Conservation (phyloP, 2,113 vertebrate genomes). For the Dipodomys stephensi region DNA sequence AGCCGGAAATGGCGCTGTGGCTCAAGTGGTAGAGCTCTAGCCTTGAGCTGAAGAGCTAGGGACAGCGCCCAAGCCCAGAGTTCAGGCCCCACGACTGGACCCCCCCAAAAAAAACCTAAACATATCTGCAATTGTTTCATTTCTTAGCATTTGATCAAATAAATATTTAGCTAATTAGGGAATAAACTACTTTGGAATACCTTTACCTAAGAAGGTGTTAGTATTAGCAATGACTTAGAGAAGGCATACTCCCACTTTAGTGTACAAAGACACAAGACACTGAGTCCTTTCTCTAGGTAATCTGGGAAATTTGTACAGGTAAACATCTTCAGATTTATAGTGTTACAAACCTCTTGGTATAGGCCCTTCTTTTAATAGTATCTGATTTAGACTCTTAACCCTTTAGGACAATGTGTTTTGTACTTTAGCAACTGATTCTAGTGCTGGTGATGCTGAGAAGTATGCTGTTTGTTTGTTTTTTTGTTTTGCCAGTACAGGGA, state of each 20-base stretch:
- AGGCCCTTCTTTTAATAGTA: not conserved
- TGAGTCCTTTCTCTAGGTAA: not conserved
- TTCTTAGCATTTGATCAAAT: conserved; percentile 2
- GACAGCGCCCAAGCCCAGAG: no score
- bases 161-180: not conserved
- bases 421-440: not conserved
- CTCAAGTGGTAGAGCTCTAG: no score
- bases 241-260: not conserved
- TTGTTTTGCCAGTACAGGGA: no score
- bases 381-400: not conserved
- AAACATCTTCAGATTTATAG: not conserved
- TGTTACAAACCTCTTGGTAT: not conserved
- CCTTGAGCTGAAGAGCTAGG: no score
- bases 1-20: no score
- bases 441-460: no score
- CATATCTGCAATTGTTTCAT: not conserved
- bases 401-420: not conserved
- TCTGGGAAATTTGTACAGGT: not conserved
- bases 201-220: not conserved
- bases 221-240: not conserved
- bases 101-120: not conserved
- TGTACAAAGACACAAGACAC: not conserved
- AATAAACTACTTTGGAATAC: not conserved
- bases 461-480: no score
- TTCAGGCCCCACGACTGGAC: no score